phyloP scores from a whole-genome alignment of 2,888 invertebrate genomes.

The Idaea straminata region DNA sequence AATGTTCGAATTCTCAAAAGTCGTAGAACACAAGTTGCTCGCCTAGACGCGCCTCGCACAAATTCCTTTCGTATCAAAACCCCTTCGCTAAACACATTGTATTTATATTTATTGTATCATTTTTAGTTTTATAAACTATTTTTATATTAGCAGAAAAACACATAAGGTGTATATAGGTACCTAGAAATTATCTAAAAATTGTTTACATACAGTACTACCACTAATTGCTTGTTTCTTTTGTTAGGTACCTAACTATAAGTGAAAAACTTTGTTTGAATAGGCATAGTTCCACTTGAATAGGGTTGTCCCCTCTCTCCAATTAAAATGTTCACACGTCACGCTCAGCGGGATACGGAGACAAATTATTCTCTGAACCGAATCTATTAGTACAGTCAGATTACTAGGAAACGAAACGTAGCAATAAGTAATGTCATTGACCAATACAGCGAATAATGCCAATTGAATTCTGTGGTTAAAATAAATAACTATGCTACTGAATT shows the following conservation, averaged over 20 bases:
- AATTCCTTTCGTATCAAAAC: too few species aligned
- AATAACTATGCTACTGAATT: too few species aligned
- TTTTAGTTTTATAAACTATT: too few species aligned
- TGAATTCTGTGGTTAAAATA: conserved; percentile 31
- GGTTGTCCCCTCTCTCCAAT: conserved; percentile 63
- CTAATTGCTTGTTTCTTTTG: background rate
- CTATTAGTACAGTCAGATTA: conserved; percentile 36
- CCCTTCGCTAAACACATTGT: too few species aligned
- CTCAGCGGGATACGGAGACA: conserved; percentile 56
- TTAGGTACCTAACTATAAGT: background rate
- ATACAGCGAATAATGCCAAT: conserved; percentile 10
- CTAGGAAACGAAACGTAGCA: conserved; percentile 31
- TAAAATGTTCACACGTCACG: conserved; percentile 75
- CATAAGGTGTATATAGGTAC: background rate
- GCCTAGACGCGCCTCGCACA: too few species aligned
- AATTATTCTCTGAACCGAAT: conserved; percentile 36
- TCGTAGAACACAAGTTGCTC: too few species aligned
- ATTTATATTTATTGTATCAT: too few species aligned
- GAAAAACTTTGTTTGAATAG: background rate
- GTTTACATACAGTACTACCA: background rate
- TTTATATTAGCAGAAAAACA: background rate
- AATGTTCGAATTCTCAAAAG: too few species aligned
- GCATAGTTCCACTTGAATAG: conserved; percentile 36
- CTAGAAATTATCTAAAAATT: background rate
- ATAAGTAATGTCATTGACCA: conserved; percentile 32